Percentiles rank a stretch among this genome's conserved stretches.
Conservation (phyloP, 2,797 vertebrate species). For the Enteromius afrohamiltoni region DNA sequence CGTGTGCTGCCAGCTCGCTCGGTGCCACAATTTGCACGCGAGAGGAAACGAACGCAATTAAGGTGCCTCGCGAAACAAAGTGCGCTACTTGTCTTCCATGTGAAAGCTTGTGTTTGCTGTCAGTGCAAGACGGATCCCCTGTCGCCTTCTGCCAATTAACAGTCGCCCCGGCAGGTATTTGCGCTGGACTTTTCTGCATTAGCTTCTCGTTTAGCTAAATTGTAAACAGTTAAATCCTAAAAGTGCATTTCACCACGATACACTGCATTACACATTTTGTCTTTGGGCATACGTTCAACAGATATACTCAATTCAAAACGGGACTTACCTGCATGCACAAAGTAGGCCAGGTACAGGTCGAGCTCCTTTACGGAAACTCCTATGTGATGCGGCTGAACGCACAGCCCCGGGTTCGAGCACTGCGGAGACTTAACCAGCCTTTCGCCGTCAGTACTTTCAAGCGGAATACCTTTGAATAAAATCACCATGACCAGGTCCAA, state of each 20-base stretch:
- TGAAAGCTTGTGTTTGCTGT: conserved; percentile 57
- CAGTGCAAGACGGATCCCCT: conserved; percentile 57
- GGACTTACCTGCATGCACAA: conserved; percentile 94
- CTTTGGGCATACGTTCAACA: background rate
- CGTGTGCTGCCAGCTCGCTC: conserved; percentile 44
- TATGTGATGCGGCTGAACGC: conserved; percentile 98
- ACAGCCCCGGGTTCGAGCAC: conserved; percentile 95
- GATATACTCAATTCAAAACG: background rate
- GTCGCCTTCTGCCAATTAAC: conserved; percentile 62
- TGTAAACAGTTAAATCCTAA: background rate
- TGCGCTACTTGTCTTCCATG: conserved; percentile 52
- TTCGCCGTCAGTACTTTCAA: conserved; percentile 99
- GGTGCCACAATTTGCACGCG: conserved; percentile 51
- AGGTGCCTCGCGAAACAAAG: conserved; percentile 60
- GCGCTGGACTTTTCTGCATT: conserved; percentile 28
- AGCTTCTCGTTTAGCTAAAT: conserved; percentile 11
- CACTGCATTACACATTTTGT: background rate
- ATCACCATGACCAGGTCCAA: conserved; percentile 99
- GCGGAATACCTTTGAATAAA: conserved; percentile 99
- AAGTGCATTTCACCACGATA: background rate
- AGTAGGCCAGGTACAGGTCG: conserved; percentile 99
- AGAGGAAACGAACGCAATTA: conserved; percentile 65
- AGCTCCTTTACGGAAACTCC: conserved; percentile 99
- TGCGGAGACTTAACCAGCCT: conserved; percentile 97
- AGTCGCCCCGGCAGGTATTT: conserved; percentile 49